Percentiles rank a stretch among this genome's conserved stretches.
Conservation (phyloP, 2,797 vertebrate genomes). For the Enteromius fasciolatus region DNA sequence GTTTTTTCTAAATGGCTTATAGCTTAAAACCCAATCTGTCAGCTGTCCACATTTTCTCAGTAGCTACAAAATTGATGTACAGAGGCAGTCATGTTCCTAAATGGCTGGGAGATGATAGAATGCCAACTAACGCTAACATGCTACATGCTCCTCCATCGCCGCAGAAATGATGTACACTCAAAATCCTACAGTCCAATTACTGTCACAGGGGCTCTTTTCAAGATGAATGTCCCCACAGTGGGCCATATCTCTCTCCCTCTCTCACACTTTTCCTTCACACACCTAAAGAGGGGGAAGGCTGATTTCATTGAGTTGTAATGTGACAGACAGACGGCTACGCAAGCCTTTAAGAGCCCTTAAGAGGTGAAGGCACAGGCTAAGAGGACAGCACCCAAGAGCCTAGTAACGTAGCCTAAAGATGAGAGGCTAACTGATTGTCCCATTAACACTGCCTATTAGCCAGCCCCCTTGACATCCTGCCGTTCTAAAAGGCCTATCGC, state of each 20-base stretch:
- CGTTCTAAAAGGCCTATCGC: slow-evolving; percentile 1
- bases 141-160: slow-evolving; percentile 30
- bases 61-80: slow-evolving; percentile 24
- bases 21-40: slow-evolving; percentile 28
- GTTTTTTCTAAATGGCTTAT: slow-evolving; percentile 11
- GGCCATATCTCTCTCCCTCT: slow-evolving; percentile 36
- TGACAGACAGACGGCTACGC: slow-evolving; percentile 31
- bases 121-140: slow-evolving; percentile 31
- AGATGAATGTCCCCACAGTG: slow-evolving; percentile 46
- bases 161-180: slow-evolving; percentile 51
- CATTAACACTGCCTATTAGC: slow-evolving; percentile 45
- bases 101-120: slow-evolving; percentile 36
- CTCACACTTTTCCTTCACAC: not conserved
- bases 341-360: slow-evolving; percentile 32
- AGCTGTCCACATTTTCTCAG: not conserved
- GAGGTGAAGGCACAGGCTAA: slow-evolving; percentile 32
- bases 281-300: slow-evolving; percentile 26
- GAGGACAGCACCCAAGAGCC: slow-evolving; percentile 43
- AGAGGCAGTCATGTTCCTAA: slow-evolving; percentile 32
- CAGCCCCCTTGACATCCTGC: slow-evolving; percentile 5
- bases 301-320: slow-evolving; percentile 46
- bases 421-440: slow-evolving; percentile 24
- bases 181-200: slow-evolving; percentile 55
- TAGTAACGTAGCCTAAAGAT: slow-evolving; percentile 5
- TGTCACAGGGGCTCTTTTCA: slow-evolving; percentile 46